Base-by-base conservation (phyloP, 2,113 vertebrate genomes). In the Collichthys lucidus region DNA sequence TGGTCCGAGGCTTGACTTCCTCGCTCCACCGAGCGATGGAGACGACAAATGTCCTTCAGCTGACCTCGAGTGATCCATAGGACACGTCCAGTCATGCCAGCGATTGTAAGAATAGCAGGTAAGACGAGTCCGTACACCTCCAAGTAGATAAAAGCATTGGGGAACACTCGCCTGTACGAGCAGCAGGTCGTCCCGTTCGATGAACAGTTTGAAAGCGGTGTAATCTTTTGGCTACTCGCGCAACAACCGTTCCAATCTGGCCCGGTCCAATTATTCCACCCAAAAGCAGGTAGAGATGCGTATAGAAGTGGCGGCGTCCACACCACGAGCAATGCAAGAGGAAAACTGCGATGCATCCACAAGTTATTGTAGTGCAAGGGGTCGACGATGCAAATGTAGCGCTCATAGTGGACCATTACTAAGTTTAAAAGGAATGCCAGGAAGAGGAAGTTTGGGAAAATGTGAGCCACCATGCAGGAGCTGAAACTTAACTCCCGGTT, bases 391-490 rank as follows among this genome's bases (percentile, higher is more conserved):
- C 95, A 95, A 29, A 96, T 63, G 64, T 96, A 98, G 46, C 96
- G 95, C 16, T 97, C 96, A 0, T 95, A 95, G 70, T 98, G 97
- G 26, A 98, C 96, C 93, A 97, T 95, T 6, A 97, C 94, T 85
- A 98, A 86, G 91, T 97, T 98, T 88, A 96, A 95, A 0, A 98
- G 95, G 87, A 97, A 96, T 0, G 96, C 96, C 77, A 98, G 92
- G 83, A 98, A 97, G 71, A 96, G 93, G 92, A 97, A 97, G 86
- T 98, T 98, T 49, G 97, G 97, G 44, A 95, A 94, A 12, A 96
- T 83, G 77, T 96, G 94, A 49, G 91, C 91, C 47, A 96, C 64
- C 70, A 97, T 88, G 73, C 97, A 98, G 59, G 89, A 68, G 68
- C 84, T 83, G 14, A 96, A 95, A 15, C 89, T 92, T 35, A 95